Evolutionary conservation across 1,140 invertebrate genomes (phyloP), one percentile per base, ranked within the genome.

Genomic region (Dinothrombium tinctorium): DNA sequence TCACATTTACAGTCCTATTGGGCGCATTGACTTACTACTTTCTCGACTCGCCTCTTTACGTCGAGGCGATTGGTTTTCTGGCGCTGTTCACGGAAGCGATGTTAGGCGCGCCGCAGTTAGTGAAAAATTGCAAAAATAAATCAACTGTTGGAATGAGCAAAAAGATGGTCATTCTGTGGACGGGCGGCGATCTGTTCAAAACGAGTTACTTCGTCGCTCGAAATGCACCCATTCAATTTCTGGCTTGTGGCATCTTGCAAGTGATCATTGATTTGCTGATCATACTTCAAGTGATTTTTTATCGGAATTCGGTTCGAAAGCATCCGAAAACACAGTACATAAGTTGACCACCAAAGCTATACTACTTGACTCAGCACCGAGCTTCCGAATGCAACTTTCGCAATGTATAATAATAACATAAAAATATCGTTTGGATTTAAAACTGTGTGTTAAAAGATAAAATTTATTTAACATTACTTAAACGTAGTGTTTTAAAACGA

Each of bases 101-200:
- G 75, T 60, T 98, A 17, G 92, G 84, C 43, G 69, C 76, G 11
- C 87, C 87, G 24, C 89, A 96, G 60, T 76, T 95, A 53, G 64
- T 82, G 33, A 72, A 75, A 52, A 95, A 95, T 62, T 75, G 69
- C 53, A 63, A 68, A 46, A 80, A 80, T 51, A 81, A 84, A 61
- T 92, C 86, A 33, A 94, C 86, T 7, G 69, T 75, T 54, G 89
- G 89, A 56, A 94, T 95, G 87, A 95, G 69, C 52, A 58, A 65
- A 40, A 64, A 65, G 50, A 98, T 96, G 90, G 90, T 98, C 26
- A 61, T 79, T 15, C 82, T 96, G 73, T 98, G 92, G 92, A 82
- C 83, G 8, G 67, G 56, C 44, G 69, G 71, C 49, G 92, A 99
- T 66, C 62, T 89, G 31, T 96, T 92, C 58, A 99, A 99, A 64